phyloP scores from a whole-genome alignment of 2,113 vertebrate genomes.

The Pycnonotus jocosus region DNA sequence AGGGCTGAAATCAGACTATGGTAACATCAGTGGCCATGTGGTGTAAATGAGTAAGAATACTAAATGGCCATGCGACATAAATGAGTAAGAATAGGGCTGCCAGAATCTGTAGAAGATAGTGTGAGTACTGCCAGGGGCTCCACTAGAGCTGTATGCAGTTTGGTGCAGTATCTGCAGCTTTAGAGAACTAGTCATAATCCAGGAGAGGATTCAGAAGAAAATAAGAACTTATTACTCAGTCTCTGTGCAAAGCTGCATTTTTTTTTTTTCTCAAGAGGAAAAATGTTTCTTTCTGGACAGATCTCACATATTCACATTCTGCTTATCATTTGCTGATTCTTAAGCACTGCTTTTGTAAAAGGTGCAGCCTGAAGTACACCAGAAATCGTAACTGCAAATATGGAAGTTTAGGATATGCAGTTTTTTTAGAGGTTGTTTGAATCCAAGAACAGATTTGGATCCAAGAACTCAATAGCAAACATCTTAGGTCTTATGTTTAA shows the following conservation, averaged over 20 bases:
- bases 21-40: background rate
- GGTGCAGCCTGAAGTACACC: background rate
- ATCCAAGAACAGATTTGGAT: background rate
- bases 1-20: background rate
- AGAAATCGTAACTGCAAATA: background rate
- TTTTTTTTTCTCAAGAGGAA: background rate
- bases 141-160: background rate
- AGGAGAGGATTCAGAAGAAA: background rate
- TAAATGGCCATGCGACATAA: background rate
- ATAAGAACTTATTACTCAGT: background rate
- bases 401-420: background rate
- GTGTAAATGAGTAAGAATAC: background rate
- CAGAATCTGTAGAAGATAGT: background rate
- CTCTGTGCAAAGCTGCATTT: background rate
- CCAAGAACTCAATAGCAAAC: fast-evolving
- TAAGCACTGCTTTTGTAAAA: background rate
- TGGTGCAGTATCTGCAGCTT: background rate
- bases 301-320: background rate
- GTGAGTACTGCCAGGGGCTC: background rate
- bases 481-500: background rate
- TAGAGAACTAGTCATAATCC: background rate
- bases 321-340: background rate
- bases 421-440: background rate
- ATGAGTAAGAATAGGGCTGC: background rate
- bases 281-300: background rate